A percentile compares a stretch with the other conserved stretches of the same genome.
Conservation (phyloP, 1,140 invertebrate genomes). For the Papilio aristodemus region DNA sequence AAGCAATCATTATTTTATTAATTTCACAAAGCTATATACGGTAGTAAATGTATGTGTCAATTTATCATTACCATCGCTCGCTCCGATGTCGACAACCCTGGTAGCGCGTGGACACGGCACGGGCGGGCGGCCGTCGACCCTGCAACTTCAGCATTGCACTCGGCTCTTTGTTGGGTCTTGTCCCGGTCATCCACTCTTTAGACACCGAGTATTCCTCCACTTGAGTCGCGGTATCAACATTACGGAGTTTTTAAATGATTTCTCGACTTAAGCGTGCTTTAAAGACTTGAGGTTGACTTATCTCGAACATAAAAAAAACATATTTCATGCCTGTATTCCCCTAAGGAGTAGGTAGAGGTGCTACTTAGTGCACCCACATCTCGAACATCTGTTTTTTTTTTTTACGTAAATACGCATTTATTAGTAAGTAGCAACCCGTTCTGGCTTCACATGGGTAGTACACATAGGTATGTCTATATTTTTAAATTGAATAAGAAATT, state of each 20-base stretch:
- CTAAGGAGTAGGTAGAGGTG: no score
- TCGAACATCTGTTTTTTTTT: no score
- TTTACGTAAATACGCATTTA: no score
- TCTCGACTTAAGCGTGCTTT: neutral
- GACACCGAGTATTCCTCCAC: neutral
- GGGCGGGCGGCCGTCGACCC: slow-evolving; percentile 23
- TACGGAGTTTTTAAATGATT: slow-evolving; percentile 6
- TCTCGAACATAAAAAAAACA: no score
- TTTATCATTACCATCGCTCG: neutral
- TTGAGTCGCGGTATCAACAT: neutral
- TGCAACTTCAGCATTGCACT: slow-evolving; percentile 25
- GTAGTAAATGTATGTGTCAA: neutral
- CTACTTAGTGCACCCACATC: no score
- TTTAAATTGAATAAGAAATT: no score
- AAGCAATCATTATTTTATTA: no score
- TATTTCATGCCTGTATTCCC: no score
- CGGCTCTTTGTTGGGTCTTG: slow-evolving; percentile 10
- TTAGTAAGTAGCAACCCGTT: no score
- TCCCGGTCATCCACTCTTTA: slow-evolving; percentile 23
- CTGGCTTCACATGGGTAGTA: no score
- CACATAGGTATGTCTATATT: no score
- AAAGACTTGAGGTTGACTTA: neutral
- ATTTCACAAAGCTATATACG: neutral
- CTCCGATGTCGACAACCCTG: slow-evolving; percentile 11
- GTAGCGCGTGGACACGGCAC: neutral